phyloP scores from a whole-genome alignment of 2,113 vertebrate genomes.

The Sinocyclocheilus grahami region DNA sequence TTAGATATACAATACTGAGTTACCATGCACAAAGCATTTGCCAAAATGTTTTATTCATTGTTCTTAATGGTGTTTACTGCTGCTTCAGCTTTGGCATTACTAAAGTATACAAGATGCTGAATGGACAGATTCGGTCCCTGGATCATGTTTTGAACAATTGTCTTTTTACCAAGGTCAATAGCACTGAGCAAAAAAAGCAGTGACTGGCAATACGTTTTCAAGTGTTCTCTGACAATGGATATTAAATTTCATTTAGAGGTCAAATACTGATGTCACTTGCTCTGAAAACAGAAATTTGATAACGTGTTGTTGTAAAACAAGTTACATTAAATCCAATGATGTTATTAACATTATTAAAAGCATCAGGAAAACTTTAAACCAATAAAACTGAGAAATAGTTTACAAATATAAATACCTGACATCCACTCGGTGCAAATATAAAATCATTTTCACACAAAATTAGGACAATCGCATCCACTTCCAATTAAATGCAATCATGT shows the following conservation, averaged over 20 bases:
- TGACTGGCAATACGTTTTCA: slow-evolving; percentile 34
- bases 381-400: not conserved
- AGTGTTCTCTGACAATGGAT: slow-evolving; percentile 41
- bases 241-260: slow-evolving; percentile 47
- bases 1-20: not conserved
- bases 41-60: not conserved
- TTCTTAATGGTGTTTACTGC: not conserved
- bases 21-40: not conserved
- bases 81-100: not conserved
- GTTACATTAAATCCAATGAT: not conserved
- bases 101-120: not conserved
- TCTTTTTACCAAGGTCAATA: slow-evolving; percentile 43
- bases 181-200: slow-evolving; percentile 9
- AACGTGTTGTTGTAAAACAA: not conserved
- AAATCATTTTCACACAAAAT: no score
- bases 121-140: slow-evolving; percentile 23
- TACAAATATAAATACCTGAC: not conserved
- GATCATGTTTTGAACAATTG: not conserved
- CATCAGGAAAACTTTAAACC: not conserved
- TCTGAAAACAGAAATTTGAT: slow-evolving; percentile 38
- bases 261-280: slow-evolving; percentile 14
- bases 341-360: not conserved
- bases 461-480: no score
- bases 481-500: no score
- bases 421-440: not conserved